Conservation (phyloP, 2,113 vertebrate genomes). For the Camarhynchus parvulus region DNA sequence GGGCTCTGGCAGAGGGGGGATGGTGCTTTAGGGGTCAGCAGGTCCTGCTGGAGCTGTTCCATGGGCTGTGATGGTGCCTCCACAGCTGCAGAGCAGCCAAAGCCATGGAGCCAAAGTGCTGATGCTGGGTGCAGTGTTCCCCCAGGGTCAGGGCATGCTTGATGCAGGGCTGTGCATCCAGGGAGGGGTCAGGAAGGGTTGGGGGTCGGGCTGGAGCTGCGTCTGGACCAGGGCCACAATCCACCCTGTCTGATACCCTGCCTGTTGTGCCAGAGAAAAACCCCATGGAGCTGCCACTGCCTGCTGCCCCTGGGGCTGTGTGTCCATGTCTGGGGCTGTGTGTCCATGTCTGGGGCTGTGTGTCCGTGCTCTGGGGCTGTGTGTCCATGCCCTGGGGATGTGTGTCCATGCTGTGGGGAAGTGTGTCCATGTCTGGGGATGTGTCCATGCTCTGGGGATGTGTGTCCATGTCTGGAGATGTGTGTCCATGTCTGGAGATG, state of each 20-base stretch:
- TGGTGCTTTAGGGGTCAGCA: not conserved
- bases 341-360: too few species aligned
- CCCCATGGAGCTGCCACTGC: accelerated
- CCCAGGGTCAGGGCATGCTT: accelerated
- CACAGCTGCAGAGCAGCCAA: not conserved
- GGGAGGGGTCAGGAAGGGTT: not conserved
- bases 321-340: too few species aligned
- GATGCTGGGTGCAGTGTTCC: too few species aligned
- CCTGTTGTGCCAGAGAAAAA: not conserved
- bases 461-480: too few species aligned
- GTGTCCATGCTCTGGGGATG: too few species aligned
- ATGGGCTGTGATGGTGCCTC: not conserved
- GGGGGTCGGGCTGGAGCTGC: not conserved
- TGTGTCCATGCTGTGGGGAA: too few species aligned
- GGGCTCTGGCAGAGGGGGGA: not conserved
- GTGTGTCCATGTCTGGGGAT: too few species aligned
- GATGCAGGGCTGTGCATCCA: accelerated
- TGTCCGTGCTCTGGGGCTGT: too few species aligned
- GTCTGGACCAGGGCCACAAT: not conserved
- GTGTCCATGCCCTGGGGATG: too few species aligned
- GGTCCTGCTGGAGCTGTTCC: not conserved
- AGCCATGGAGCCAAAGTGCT: not conserved
- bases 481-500: too few species aligned
- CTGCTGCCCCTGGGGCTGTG: not conserved
- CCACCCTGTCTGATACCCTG: accelerated